Evolutionary conservation across 2,888 invertebrate species (phyloP), one percentile per base, ranked within the genome.

Genomic region (Ennomos erosarius): DNA sequence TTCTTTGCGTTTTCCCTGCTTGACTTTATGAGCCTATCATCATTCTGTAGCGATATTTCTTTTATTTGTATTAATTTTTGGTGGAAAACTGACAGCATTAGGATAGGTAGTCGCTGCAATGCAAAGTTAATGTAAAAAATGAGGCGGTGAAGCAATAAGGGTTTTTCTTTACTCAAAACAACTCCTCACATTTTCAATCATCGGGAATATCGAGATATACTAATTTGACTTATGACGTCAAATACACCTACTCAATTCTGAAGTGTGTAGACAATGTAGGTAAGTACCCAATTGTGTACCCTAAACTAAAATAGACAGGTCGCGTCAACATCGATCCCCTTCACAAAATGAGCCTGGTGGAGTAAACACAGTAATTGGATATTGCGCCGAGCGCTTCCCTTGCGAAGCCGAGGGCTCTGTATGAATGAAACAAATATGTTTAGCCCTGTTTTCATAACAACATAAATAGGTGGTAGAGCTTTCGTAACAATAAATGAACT

Each of bases 351-450:
- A 76, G 75, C 72, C 67, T 64, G 65, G 70, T 70, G 68, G 69
- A 71, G 79, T 78, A 79, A 78, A 79, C 75, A 81, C 64, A 66
- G 80, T 76, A 76, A 79, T 79, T 76, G 74, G 78, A 81, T 77
- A 78, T 71, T 70, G 61, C 63, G 50, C 59, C 50, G 54, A 65
- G 61, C 52, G 64, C 63, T 68, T 72, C 69, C 72, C 68, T 61
- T 69, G 69, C 73, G 45, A 56, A 59, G 59, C 58, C 66, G 54
- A 64, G 64, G 55, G 37, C 50, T 54, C 48, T 59, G 56, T 63
- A 64, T 61, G 55, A 66, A 59, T 59, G 55, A 58, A 66, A 61
- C 58, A 64, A 58, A 57, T 57, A 58, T 54, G 48, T 50, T 47
- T 51, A 58, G 48, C 34, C 50, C 39, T 64, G 56, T 60, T 61